These are phyloP conservation scores for Drosophila mimica DNA, from an alignment of 2,888 invertebrate species.

Conservation along the genomic window DNA sequence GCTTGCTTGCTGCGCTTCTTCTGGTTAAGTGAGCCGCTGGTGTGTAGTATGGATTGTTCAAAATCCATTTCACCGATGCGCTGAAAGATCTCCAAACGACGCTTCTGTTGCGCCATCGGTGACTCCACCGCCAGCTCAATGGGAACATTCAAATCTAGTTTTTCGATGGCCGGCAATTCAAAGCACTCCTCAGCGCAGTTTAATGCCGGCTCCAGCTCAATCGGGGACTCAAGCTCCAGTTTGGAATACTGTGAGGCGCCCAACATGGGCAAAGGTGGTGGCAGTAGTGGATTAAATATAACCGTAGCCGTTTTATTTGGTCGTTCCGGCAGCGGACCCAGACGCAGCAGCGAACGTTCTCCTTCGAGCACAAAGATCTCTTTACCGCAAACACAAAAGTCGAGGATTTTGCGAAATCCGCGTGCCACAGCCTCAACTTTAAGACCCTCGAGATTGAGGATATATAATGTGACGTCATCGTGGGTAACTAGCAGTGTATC, in stretches of 20 bases:
- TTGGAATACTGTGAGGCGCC: constrained; percentile 73
- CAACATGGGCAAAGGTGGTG: constrained; percentile 81
- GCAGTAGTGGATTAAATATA: constrained; percentile 83
- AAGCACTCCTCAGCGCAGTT: constrained; percentile 91
- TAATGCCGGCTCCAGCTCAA: constrained; percentile 82
- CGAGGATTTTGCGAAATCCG: constrained; percentile 86
- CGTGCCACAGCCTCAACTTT: constrained; percentile 89
- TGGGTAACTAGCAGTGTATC: constrained; percentile 91
- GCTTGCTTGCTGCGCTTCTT: constrained; percentile 52
- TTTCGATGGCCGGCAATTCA: constrained; percentile 88
- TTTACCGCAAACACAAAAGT: constrained; percentile 81
- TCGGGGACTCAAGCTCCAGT: constrained; percentile 75
- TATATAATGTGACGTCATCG: constrained; percentile 89
- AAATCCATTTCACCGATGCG: constrained; percentile 91
- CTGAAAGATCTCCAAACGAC: constrained; percentile 88
- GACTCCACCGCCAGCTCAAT: constrained; percentile 83
- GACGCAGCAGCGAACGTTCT: constrained; percentile 90
- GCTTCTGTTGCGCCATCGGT: constrained; percentile 81
- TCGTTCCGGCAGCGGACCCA: constrained; percentile 90
- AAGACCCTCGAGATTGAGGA: constrained; percentile 90
- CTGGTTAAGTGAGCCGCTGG: constrained; percentile 85
- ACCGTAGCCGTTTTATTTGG: constrained; percentile 85
- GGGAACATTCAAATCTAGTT: constrained; percentile 85
- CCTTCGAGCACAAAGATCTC: constrained; percentile 94
- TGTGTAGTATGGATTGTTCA: constrained; percentile 89